A percentile compares a stretch with the other conserved stretches of the same genome.
These are phyloP conservation scores for Chloropsis cyanopogon DNA, from an alignment of 2,113 vertebrate species.

Conservation along the genomic window DNA sequence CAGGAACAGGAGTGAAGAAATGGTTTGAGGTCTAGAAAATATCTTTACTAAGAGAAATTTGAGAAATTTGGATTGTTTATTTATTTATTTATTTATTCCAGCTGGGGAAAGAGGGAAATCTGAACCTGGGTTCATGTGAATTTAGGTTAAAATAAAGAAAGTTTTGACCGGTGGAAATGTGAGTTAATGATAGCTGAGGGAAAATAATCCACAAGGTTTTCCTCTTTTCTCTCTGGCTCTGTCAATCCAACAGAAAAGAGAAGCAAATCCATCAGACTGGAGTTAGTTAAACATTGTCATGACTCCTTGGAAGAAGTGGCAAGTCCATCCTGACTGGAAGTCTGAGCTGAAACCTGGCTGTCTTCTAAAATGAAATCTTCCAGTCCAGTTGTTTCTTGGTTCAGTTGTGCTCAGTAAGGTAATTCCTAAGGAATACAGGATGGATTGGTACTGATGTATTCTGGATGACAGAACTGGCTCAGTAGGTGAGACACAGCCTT, in stretches of 20 bases:
- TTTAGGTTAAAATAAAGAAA: background rate
- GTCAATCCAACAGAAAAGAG: background rate
- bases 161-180: background rate
- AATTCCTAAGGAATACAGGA: background rate
- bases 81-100: background rate
- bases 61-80: background rate
- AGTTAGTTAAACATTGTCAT: background rate
- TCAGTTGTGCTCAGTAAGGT: background rate
- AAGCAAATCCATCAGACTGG: background rate
- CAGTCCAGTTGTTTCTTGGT: background rate
- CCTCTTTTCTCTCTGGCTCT: background rate
- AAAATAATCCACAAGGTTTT: background rate
- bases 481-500: background rate
- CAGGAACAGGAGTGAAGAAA: background rate
- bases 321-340: background rate
- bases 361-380: background rate
- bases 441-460: background rate
- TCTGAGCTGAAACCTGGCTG: background rate
- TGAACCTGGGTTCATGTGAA: background rate
- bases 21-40: background rate
- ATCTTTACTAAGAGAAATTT: background rate
- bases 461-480: slow-evolving; percentile 25
- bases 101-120: background rate
- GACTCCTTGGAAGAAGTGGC: background rate
- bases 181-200: background rate